Percentiles rank a stretch among this genome's conserved stretches.
Conservation (phyloP, 2,797 vertebrate species). For the Cottoperca gobio region DNA sequence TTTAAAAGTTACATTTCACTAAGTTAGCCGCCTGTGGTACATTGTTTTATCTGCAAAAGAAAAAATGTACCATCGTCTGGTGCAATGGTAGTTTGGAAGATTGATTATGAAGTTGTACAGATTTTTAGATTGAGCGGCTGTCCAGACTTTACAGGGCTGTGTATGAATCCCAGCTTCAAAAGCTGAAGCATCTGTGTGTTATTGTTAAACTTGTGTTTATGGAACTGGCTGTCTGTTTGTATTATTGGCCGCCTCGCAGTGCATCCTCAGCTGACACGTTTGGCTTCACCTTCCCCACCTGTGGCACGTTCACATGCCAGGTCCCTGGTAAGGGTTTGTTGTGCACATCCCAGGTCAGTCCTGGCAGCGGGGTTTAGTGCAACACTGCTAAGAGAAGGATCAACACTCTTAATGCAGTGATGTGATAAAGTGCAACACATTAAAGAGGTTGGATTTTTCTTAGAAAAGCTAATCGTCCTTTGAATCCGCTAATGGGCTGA, state of each 20-base stretch:
- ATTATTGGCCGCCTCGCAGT: not conserved
- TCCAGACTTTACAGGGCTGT: not conserved
- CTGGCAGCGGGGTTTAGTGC: constrained; percentile 6
- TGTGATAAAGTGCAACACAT: constrained; percentile 11
- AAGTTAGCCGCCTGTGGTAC: not conserved
- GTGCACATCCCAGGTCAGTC: not conserved
- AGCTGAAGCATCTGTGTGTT: not conserved
- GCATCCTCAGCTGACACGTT: constrained; percentile 20
- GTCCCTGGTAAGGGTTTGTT: not conserved
- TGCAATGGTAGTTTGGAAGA: constrained; percentile 2
- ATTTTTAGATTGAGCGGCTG: constrained; percentile 11
- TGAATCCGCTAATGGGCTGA: constrained; percentile 36
- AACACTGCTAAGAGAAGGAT: not conserved
- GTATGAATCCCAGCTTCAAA: not conserved
- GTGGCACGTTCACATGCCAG: constrained; percentile 8
- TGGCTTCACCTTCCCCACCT: constrained; percentile 22
- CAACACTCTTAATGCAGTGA: not conserved
- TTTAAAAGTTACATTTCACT: constrained; percentile 1
- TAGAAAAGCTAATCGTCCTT: constrained; percentile 37
- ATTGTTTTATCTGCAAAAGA: constrained; percentile 10
- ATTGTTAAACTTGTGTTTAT: not conserved
- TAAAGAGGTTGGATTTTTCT: constrained; percentile 22
- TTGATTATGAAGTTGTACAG: constrained; percentile 4
- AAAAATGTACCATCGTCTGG: not conserved
- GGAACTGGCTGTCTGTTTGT: not conserved